Evolutionary conservation across 2,888 invertebrate genomes (phyloP).

Genomic region (Papilio elwesi): DNA sequence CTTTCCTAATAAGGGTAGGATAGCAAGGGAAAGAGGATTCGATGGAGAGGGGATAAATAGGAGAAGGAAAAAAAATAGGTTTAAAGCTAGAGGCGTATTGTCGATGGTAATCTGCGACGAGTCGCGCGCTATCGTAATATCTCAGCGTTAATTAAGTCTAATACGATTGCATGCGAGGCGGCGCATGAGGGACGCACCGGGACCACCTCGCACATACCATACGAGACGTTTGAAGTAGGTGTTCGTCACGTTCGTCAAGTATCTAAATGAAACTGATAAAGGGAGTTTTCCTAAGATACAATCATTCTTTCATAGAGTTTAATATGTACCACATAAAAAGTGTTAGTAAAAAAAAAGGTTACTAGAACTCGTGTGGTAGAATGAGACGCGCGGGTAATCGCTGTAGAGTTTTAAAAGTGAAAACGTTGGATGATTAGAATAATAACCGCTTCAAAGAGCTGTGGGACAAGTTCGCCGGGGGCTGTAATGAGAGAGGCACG

Average conservation of each 20-base stretch:
- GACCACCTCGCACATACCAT: neutral
- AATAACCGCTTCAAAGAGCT: slow-evolving; percentile 16
- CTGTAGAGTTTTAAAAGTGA: slow-evolving; percentile 17
- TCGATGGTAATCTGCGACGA: slow-evolving; percentile 44
- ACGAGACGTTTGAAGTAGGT: neutral
- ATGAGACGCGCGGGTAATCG: slow-evolving; percentile 2
- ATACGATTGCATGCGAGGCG: slow-evolving; percentile 51
- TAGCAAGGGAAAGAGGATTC: too few relatives aligned
- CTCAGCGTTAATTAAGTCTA: slow-evolving; percentile 60
- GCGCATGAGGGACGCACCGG: neutral
- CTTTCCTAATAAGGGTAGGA: too few relatives aligned
- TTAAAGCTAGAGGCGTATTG: slow-evolving; percentile 52
- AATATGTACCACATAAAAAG: neutral
- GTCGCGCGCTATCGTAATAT: slow-evolving; percentile 52
- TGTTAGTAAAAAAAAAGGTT: neutral
- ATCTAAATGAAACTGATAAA: neutral
- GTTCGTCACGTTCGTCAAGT: too few relatives aligned
- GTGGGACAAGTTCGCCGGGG: neutral
- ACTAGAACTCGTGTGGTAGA: neutral
- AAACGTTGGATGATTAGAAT: slow-evolving; percentile 23
- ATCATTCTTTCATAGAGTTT: neutral
- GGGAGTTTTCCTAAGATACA: neutral
- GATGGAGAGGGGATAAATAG: too few relatives aligned
- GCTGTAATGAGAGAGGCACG: neutral
- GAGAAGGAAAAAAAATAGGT: slow-evolving; percentile 50